Evolutionary conservation across 30 jellyfish, hydroid and myxozoan species (phyloP), one percentile per base, ranked within the genome.

Genomic region (Kudoa iwatai): DNA sequence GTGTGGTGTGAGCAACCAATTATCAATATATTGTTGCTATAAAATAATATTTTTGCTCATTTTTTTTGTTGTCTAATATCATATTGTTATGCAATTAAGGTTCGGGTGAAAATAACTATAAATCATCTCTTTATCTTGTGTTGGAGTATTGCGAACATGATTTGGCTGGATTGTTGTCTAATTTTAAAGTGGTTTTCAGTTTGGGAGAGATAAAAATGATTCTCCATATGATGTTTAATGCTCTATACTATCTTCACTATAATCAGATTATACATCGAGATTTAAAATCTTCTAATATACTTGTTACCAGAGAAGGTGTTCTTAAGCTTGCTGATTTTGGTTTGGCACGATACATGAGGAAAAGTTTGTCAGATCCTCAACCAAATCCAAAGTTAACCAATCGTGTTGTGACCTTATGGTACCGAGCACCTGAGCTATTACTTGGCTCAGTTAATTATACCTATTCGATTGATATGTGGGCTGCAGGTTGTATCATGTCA

Each of bases 71-170:
- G 45, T 38, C n/a, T n/a, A n/a, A n/a, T n/a, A n/a, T n/a, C n/a
- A n/a, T n/a, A n/a, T n/a, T n/a, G n/a, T n/a, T n/a, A n/a, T n/a
- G n/a, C n/a, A n/a, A n/a, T 34, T 22, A 42, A 62, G 96, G 88
- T 9, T 52, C 96, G 7, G 61, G 69, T 9, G 62, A 53, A 43
- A 77, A 77, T 40, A 66, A 88, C 17, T 88, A 77, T 40, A 34
- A 83, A 48, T 82, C 87, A 21, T 62, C 88, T 44, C 62, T 81
- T 20, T 81, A 55, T 48, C 33, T 81, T 40, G 99, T 81, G 20
- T 81, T 81, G 48, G 99, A 81, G 43, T 81, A 63, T 46, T 81
- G 99, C 42, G 99, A 81, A 55, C 99, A 64, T 65, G 99, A 81
- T 39, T 51, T 81, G 40, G 89, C 99, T 22, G 89, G 89, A 4